Percentiles rank a stretch among this genome's conserved stretches.
phyloP scores from a whole-genome alignment of 2,797 vertebrate genomes.

The Brachymystax lenok region DNA sequence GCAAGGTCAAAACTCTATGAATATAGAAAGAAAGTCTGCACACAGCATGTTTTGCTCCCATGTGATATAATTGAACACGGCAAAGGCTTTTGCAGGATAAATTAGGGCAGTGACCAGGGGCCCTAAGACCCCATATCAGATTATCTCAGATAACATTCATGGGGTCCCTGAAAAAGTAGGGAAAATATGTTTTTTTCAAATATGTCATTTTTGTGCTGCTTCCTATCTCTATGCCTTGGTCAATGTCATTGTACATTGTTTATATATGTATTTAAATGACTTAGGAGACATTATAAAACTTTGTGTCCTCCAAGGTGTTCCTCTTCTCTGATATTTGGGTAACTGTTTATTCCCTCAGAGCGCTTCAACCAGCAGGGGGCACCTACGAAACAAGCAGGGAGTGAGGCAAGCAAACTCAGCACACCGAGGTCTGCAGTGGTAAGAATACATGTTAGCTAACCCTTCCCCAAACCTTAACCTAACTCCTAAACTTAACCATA shows the following conservation, averaged over 20 bases:
- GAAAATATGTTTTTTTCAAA: too few relatives aligned
- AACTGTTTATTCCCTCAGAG: not conserved
- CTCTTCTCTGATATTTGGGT: not conserved
- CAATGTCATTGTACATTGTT: not conserved
- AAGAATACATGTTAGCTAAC: too few relatives aligned
- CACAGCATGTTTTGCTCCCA: not conserved
- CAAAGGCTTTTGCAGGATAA: too few relatives aligned
- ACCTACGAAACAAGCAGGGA: constrained; percentile 26
- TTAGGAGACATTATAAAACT: too few relatives aligned
- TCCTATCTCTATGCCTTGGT: too few relatives aligned
- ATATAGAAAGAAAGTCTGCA: not conserved
- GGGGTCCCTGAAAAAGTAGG: too few relatives aligned
- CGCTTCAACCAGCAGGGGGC: constrained; percentile 39
- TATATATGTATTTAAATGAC: not conserved
- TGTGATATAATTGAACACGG: not conserved
- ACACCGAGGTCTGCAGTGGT: constrained; percentile 11
- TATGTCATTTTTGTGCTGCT: too few relatives aligned
- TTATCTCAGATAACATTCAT: too few relatives aligned
- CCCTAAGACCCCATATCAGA: too few relatives aligned
- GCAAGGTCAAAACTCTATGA: constrained; percentile 4
- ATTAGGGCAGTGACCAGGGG: too few relatives aligned
- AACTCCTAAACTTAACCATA: too few relatives aligned
- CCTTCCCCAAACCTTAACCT: too few relatives aligned
- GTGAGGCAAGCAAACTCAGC: constrained; percentile 3
- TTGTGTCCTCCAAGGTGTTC: not conserved